Evolutionary conservation across 2,888 invertebrate species (phyloP), one percentile per base, ranked within the genome.

Genomic region (Polydesmus complanatus): DNA sequence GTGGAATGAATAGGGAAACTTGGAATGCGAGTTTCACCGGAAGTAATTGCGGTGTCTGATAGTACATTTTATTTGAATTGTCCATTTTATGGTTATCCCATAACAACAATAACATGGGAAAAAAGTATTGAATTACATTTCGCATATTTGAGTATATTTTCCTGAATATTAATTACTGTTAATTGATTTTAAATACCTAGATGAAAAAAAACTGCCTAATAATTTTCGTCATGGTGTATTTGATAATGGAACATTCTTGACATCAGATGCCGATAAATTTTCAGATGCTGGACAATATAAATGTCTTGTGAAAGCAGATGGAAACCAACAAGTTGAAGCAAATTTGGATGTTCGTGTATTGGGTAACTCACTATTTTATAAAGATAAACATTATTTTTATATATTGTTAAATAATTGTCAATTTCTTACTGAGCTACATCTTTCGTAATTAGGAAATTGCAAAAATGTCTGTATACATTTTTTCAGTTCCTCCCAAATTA

Each of bases 231-330:
- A 95, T 74, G 90, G 89, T 69, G 90, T 92, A 58, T 91, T 89
- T 77, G 85, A 86, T 61, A 93, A 94, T 72, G 94, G 94, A 65
- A 92, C 92, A 0, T 80, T 96, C 2, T 88, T 92, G 66, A 93
- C 95, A 70, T 89, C 91, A 75, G 91, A 93, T 73, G 92, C 95
- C 3, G 92, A 94, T 76, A 81, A 92, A 54, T 81, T 83, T 70
- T 88, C 89, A 64, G 95, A 96, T 75, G 91, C 93, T 73, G 94
- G 94, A 8, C 87, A 87, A 0, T 96, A 95, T 77, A 90, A 88
- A 0, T 95, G 95, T 74, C 90, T 91, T 26, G 94, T 92, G 25
- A 86, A 87, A 73, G 93, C 92, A 75, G 84, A 86, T 18, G 90
- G 91, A 73, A 91, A 90, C 62, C 92, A 91, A 19, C 18, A 14